Conservation (phyloP, 2,888 invertebrate genomes). For the Drosophila gaucha region DNA sequence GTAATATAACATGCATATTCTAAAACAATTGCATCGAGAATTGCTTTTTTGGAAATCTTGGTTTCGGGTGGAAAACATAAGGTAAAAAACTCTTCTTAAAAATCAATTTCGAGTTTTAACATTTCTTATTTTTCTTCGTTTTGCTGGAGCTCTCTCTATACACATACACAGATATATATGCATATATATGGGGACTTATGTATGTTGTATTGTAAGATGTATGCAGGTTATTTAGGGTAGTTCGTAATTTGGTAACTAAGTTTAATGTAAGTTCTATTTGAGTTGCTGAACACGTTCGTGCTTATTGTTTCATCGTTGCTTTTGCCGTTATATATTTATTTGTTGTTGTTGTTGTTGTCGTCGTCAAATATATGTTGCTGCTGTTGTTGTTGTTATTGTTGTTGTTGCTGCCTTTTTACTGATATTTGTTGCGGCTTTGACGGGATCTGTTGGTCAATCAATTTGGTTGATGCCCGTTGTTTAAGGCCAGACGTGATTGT, state of each 20-base stretch:
- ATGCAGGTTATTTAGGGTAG: not conserved
- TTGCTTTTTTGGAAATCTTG: constrained; percentile 18
- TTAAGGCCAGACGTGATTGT: constrained; percentile 39
- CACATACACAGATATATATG: not conserved
- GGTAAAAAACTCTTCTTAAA: not conserved
- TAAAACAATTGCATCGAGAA: constrained; percentile 11
- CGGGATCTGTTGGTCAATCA: constrained; percentile 8
- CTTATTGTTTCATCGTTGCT: constrained; percentile 56
- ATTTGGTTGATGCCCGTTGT: constrained; percentile 2
- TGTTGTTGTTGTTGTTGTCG: not conserved
- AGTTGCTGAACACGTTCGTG: constrained; percentile 55
- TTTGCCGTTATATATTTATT: constrained; percentile 12
- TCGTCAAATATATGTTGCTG: not conserved
- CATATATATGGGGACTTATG: not conserved
- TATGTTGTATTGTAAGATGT: not conserved
- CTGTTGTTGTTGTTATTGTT: not conserved
- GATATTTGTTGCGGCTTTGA: not conserved
- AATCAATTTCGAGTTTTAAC: too few species aligned
- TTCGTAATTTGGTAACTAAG: constrained; percentile 6
- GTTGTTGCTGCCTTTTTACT: not conserved
- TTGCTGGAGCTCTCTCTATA: not conserved
- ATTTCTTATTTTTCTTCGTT: too few species aligned
- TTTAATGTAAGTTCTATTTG: constrained; percentile 28
- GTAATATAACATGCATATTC: constrained; percentile 20
- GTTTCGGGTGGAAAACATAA: not conserved